Base-by-base conservation (phyloP, 2,797 vertebrate species). In the Threskiornis aethiopicus region DNA sequence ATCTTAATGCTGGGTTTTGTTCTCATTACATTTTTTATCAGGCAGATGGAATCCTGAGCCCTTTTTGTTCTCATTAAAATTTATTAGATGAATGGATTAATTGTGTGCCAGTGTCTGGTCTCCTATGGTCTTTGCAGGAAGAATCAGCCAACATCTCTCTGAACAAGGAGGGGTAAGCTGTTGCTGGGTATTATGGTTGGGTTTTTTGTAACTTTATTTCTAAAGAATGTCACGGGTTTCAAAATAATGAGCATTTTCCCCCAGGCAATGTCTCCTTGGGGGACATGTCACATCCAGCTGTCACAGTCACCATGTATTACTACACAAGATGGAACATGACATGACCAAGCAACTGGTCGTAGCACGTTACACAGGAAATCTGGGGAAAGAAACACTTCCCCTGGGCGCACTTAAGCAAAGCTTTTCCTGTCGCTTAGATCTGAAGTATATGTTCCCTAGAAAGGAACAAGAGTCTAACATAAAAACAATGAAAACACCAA, bases 41-140 rank as follows among this genome's bases (percentile, higher is more conserved):
- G 67, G 44, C 85, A 62, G 94, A 88, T 66, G 71, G 59, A 96
- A 94, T 91, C 89, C 70, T 65, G 54, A 93, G 55, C 21, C 75
- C n/a, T 89, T 93, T 95, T 85, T 82, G 37, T 83, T 96, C 70
- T 81, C 89, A 77, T 93, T 59, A 95, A 95, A 96, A 26, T 87
- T 71, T 79, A 82, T 93, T 92, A 96, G 58, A 94, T 81, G 55
- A 96, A 90, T 37, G 69, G 55, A 96, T 94, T 41, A 77, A 96
- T 67, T 70, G 13, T 79, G 11, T 76, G 52, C 33, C 49, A 67
- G 33, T 69, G 22, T 71, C 49, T 96, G 26, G 16, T 86, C 41
- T 75, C 44, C 41, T 77, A 76, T 5, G 35, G 69, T 72, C 46
- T 64, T 52, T 84, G 57, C 26, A 54, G 19, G 25, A 82, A 51